Evolutionary conservation across 1,140 invertebrate species (phyloP).

Genomic region (Drosophila subpulchrella): DNA sequence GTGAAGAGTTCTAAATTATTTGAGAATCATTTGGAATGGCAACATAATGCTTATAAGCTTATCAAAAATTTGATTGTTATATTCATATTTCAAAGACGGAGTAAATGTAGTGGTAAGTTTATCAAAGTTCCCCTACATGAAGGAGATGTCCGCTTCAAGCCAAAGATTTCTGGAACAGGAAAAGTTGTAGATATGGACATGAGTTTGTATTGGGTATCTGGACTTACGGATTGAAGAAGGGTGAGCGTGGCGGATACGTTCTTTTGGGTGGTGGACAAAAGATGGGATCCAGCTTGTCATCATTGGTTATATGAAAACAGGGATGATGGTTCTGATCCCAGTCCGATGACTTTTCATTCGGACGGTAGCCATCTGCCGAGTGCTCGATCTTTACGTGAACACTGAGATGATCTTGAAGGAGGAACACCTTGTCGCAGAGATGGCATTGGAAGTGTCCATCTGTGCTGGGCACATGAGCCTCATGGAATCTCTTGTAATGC

Average conservation of each 20-base stretch:
- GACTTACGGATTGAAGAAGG: slow-evolving; percentile 53
- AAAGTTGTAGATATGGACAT: too few species aligned
- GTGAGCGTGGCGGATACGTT: slow-evolving; percentile 45
- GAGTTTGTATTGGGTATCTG: not conserved
- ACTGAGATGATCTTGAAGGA: slow-evolving; percentile 1
- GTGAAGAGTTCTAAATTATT: not conserved
- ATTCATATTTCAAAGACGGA: not conserved
- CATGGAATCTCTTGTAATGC: slow-evolving; percentile 39
- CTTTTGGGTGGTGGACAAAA: slow-evolving; percentile 7
- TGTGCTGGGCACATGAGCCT: slow-evolving; percentile 4
- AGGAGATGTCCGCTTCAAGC: not conserved
- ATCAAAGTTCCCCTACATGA: not conserved
- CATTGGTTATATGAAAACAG: not conserved
- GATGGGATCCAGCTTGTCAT: not conserved
- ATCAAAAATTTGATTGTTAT: not conserved
- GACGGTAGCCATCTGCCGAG: slow-evolving; percentile 7
- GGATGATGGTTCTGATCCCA: not conserved
- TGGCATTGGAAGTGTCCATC: slow-evolving; percentile 12
- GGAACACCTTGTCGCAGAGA: slow-evolving; percentile 26
- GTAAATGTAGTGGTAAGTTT: not conserved
- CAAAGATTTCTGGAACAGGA: slow-evolving; percentile 46
- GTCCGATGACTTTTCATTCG: slow-evolving; percentile 3
- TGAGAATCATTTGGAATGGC: not conserved
- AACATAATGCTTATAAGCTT: not conserved
- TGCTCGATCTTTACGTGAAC: slow-evolving; percentile 31